Percentiles rank a stretch among this genome's conserved stretches.
These are phyloP conservation scores for Probosciger aterrimus DNA, from an alignment of 2,113 vertebrate genomes.

Conservation along the genomic window DNA sequence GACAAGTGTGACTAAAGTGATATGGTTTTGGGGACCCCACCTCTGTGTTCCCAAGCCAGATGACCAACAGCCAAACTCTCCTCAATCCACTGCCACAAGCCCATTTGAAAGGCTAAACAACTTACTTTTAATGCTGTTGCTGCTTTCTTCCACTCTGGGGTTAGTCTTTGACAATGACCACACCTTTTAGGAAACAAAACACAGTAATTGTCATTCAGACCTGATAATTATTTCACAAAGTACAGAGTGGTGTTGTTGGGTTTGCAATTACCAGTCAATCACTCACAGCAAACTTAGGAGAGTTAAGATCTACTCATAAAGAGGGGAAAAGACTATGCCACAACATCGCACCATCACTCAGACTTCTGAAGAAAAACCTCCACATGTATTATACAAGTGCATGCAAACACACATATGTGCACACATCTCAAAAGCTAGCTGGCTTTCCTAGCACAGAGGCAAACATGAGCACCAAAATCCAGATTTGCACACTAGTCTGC, in stretches of 20 bases:
- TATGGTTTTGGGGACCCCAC: background rate
- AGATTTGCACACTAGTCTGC: background rate
- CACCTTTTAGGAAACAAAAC: conserved; percentile 77
- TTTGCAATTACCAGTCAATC: background rate
- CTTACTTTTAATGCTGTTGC: conserved; percentile 94
- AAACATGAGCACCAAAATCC: background rate
- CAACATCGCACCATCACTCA: background rate
- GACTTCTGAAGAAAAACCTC: background rate
- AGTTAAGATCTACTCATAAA: background rate
- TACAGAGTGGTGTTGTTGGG: background rate
- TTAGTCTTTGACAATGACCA: conserved; percentile 89
- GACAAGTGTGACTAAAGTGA: background rate
- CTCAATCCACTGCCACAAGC: background rate
- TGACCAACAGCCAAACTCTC: background rate
- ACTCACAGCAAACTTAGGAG: background rate
- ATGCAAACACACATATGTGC: background rate
- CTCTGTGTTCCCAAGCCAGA: background rate
- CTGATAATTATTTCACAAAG: background rate
- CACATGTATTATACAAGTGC: background rate
- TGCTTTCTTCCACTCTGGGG: conserved; percentile 94
- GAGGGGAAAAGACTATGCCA: background rate
- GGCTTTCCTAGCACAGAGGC: background rate
- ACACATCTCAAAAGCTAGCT: background rate
- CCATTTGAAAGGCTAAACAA: background rate
- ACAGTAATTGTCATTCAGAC: background rate